Evolutionary conservation across 1,140 invertebrate genomes (phyloP).

Genomic region (Mercenaria mercenaria): DNA sequence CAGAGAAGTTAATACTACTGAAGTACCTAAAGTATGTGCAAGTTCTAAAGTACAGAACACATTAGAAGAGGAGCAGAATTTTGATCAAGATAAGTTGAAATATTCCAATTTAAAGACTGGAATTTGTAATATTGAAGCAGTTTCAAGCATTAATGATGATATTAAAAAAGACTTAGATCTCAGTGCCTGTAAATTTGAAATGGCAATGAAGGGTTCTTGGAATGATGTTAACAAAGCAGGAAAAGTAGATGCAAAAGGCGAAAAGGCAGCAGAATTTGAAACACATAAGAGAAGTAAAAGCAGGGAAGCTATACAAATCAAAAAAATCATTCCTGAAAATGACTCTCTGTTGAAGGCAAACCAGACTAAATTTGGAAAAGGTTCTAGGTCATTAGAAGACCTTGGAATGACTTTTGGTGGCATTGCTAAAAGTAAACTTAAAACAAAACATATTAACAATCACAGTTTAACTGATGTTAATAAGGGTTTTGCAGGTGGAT

Average conservation of each 20-base stretch:
- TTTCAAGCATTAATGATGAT: neutral
- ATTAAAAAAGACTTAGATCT: neutral
- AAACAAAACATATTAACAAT: no score
- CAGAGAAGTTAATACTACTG: neutral
- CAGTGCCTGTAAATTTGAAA: no score
- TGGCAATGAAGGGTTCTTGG: neutral
- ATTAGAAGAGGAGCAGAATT: neutral
- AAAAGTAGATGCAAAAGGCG: neutral
- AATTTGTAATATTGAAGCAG: neutral
- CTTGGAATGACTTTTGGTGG: no score
- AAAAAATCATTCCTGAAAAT: no score
- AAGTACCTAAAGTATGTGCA: neutral
- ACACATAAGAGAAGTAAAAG: no score
- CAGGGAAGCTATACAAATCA: no score
- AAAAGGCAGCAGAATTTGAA: no score
- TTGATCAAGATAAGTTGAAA: neutral
- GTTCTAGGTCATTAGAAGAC: no score
- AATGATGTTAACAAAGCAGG: neutral
- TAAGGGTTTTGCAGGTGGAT: neutral
- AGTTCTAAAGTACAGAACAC: neutral
- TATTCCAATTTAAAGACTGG: neutral
- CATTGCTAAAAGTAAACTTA: neutral
- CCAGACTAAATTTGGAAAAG: no score
- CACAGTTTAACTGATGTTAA: no score
- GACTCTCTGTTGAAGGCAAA: no score